phyloP scores from a whole-genome alignment of 1,140 invertebrate species.

The Acromyrmex charruanus region DNA sequence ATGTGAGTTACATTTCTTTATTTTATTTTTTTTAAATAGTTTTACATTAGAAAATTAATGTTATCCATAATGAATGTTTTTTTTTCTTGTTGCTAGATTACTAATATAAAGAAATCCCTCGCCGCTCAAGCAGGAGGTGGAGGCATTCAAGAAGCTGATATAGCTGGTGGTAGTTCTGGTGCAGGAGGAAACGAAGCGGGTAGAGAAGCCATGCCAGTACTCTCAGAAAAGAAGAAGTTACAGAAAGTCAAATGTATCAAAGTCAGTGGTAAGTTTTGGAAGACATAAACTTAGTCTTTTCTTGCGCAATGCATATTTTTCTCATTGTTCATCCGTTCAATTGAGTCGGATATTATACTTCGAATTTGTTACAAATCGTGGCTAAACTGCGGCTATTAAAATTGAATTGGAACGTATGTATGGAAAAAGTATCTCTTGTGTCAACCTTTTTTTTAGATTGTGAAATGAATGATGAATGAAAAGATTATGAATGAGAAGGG shows the following conservation, averaged over 20 bases:
- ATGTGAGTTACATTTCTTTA: constrained; percentile 88
- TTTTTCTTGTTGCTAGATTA: constrained; percentile 75
- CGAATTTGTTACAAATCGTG: constrained; percentile 5
- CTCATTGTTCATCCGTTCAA: constrained; percentile 15
- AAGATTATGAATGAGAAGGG: constrained; percentile 34
- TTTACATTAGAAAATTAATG: neutral
- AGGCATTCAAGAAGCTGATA: constrained; percentile 84
- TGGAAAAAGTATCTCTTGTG: constrained; percentile 22
- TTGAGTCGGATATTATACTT: constrained; percentile 26
- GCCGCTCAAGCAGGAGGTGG: constrained; percentile 79
- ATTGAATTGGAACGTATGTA: constrained; percentile 23
- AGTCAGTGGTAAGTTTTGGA: constrained; percentile 85
- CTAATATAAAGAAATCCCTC: constrained; percentile 82
- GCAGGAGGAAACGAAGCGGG: constrained; percentile 82
- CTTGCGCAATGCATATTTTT: constrained; percentile 49
- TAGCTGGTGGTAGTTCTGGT: constrained; percentile 82
- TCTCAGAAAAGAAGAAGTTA: constrained; percentile 84
- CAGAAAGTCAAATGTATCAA: constrained; percentile 84
- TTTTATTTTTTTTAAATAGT: neutral
- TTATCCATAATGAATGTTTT: neutral
- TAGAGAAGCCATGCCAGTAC: constrained; percentile 82
- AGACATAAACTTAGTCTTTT: constrained; percentile 77
- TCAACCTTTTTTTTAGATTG: constrained; percentile 29
- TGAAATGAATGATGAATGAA: constrained; percentile 32
- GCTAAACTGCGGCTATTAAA: constrained; percentile 5